phyloP scores from a whole-genome alignment of 1,140 invertebrate genomes.

The Plectrocnemia conspersa region DNA sequence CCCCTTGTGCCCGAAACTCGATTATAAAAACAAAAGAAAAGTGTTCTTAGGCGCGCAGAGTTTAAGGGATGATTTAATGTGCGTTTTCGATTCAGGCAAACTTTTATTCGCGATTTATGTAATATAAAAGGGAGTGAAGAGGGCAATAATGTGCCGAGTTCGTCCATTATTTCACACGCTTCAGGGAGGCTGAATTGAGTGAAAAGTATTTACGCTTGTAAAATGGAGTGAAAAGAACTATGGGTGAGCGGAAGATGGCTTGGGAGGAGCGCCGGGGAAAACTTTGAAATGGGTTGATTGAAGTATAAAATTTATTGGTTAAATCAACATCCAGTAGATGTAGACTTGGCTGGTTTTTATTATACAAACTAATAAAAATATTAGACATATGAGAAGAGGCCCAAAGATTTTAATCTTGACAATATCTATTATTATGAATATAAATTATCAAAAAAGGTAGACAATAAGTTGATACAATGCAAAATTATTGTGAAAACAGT shows the following conservation, averaged over 20 bases:
- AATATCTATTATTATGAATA: too few species aligned
- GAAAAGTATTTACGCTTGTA: conserved; percentile 34
- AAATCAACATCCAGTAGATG: too few species aligned
- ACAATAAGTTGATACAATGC: too few species aligned
- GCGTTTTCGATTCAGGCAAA: conserved; percentile 15
- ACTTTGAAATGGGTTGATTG: too few species aligned
- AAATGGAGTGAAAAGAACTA: conserved; percentile 34
- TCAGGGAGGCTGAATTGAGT: conserved; percentile 29
- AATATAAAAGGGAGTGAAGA: conserved; percentile 19
- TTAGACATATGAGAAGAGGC: too few species aligned
- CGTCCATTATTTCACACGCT: conserved; percentile 31
- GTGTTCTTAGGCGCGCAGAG: conserved; percentile 11
- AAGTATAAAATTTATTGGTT: too few species aligned
- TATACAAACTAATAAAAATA: too few species aligned
- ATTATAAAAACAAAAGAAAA: conserved; percentile 32
- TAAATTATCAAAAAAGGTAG: too few species aligned
- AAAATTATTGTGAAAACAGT: too few species aligned
- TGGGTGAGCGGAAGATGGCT: too few species aligned
- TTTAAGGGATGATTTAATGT: conserved; percentile 25
- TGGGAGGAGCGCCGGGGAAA: conserved; percentile 10
- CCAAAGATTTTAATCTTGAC: too few species aligned
- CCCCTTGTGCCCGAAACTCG: neutral
- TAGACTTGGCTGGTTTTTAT: too few species aligned
- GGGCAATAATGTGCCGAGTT: conserved; percentile 5
- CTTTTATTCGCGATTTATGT: conserved; percentile 36